Evolutionary conservation across 2,797 vertebrate species (phyloP), one percentile per base, ranked within the genome.

Genomic region (Arrhamphus sclerolepis): DNA sequence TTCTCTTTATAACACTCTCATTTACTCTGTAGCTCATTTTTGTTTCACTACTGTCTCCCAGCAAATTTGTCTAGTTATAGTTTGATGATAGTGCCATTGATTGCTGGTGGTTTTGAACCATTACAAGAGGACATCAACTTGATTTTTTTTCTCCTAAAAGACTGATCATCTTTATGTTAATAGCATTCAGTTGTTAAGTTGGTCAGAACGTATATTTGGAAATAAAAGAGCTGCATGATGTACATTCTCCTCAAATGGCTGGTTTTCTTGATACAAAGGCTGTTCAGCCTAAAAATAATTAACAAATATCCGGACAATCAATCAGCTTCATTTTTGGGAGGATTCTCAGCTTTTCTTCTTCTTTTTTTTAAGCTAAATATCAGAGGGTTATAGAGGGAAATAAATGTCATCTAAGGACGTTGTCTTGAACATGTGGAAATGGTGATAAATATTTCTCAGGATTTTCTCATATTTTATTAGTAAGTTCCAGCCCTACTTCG

Each of bases 1-100:
- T 80, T 70, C 69, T 62, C 71, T 71, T 66, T 62, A 51, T 66
- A 72, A 79, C 56, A 49, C 66, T 59, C 69, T 79, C 77, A 77
- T 81, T 83, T 74, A 76, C 52, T 69, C 47, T 16, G 56, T 20
- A 31, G 62, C 79, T 75, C 66, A 52, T 66, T 84, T 70, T 62
- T 63, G 47, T 52, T 50, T 56, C 69, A 61, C 34, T 64, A 57
- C 63, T 26, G 20, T 56, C 46, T 43, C 43, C 20, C 42, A 34
- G 58, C 46, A 59, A 18, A 73, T 65, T 48, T 26, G 2, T 50
- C 39, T 4, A 7, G 38, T 14, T 58, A 1, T 39, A 29, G 46
- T 60, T 64, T 67, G 49, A 61, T 56, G 66, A 66, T 24, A 20
- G 62, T 0, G 16, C n/a, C 48, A 13, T 20, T 39, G 59, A 75